Evolutionary conservation across 2,113 vertebrate genomes (phyloP).

Genomic region (Sceloporus tristichus): DNA sequence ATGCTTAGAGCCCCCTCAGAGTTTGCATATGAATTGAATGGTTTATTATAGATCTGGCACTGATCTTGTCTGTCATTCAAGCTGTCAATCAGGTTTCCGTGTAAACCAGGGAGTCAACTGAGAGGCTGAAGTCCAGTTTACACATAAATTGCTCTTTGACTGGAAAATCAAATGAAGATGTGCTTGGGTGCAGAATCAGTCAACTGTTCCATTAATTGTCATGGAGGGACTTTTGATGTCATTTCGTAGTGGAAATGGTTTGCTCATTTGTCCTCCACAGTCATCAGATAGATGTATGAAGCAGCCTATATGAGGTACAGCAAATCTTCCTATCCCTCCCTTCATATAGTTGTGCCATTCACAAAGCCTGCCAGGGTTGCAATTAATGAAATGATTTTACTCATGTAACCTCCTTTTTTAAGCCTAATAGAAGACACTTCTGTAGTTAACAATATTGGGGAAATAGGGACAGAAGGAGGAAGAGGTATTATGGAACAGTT

Average conservation of each 20-base stretch:
- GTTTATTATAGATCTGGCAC: not conserved
- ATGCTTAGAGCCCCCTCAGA: no score
- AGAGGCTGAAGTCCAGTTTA: not conserved
- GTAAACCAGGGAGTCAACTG: not conserved
- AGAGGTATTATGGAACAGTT: not conserved
- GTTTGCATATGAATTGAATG: not conserved
- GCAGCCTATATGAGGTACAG: no score
- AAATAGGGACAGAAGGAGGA: no score
- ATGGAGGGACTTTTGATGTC: not conserved
- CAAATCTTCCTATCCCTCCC: no score
- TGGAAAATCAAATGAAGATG: not conserved
- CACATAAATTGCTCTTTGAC: not conserved
- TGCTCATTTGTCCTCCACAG: not conserved
- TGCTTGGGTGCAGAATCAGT: not conserved
- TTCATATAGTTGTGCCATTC: no score
- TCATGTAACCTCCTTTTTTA: no score
- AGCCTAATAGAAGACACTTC: no score
- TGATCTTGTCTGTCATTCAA: not conserved
- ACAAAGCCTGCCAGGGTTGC: no score
- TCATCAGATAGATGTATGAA: not conserved
- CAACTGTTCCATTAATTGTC: not conserved
- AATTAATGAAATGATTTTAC: no score
- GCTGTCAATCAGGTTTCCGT: not conserved
- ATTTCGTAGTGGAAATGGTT: not conserved
- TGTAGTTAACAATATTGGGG: no score